A percentile compares a stretch with the other conserved stretches of the same genome.
Conservation (phyloP, 2,113 vertebrate genomes). For the Crocuta crocuta region DNA sequence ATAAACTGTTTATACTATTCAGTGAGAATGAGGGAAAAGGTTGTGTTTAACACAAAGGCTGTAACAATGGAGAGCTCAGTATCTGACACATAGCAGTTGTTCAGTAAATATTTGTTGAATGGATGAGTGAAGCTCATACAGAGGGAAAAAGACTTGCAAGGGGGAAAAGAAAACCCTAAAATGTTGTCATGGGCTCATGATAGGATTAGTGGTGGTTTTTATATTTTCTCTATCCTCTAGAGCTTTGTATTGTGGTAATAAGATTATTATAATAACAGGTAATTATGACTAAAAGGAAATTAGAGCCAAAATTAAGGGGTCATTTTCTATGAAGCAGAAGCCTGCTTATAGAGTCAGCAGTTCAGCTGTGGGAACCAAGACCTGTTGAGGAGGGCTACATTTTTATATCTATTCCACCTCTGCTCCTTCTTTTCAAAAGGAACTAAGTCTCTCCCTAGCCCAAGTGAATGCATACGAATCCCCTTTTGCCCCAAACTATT, state of each 20-base stretch:
- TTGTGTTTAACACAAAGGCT: neutral
- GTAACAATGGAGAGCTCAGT: neutral
- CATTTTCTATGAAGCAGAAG: conserved; percentile 46
- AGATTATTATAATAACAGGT: conserved; percentile 57
- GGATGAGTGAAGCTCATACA: neutral
- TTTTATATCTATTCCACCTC: neutral
- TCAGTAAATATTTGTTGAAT: neutral
- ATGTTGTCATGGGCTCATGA: neutral
- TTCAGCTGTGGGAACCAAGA: neutral
- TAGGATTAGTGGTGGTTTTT: conserved; percentile 41
- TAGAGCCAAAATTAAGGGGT: neutral
- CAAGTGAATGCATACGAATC: neutral
- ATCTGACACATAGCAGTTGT: neutral
- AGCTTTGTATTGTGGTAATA: conserved; percentile 60
- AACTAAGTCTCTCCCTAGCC: neutral
- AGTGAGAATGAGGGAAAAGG: neutral
- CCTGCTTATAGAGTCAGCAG: neutral
- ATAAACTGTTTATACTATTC: neutral
- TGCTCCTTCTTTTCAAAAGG: neutral
- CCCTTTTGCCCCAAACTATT: neutral
- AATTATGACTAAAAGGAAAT: conserved; percentile 59
- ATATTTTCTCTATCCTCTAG: conserved; percentile 43
- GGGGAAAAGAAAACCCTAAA: neutral
- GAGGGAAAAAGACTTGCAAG: neutral
- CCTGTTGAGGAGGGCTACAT: too few species aligned